Conservation (phyloP, 1,140 invertebrate genomes). For the Chrysoperla carnea region DNA sequence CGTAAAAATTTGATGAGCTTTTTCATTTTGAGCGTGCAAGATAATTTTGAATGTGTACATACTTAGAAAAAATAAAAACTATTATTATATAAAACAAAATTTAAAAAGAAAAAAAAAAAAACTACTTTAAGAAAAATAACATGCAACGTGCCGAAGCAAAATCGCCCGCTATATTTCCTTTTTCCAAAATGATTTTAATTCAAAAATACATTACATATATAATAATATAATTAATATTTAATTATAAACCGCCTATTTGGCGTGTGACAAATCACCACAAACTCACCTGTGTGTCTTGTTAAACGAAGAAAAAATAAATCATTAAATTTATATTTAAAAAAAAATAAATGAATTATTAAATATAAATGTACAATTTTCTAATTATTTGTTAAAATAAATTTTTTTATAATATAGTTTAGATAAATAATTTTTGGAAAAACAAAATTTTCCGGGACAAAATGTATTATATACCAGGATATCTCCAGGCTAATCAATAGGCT, state of each 20-base stretch:
- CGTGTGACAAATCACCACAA: neutral
- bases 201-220: neutral
- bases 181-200: neutral
- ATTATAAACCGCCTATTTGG: neutral
- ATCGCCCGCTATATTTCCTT: neutral
- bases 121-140: neutral
- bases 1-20: too few species aligned
- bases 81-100: neutral
- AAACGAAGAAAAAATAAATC: neutral
- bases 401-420: neutral
- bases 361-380: neutral
- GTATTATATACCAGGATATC: too few species aligned
- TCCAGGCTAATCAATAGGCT: too few species aligned
- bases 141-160: neutral
- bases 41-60: too few species aligned
- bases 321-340: neutral
- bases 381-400: neutral
- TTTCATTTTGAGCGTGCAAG: too few species aligned
- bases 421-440: too few species aligned
- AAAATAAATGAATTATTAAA: neutral
- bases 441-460: too few species aligned
- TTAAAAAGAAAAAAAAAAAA: neutral
- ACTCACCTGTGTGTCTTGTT: neutral
- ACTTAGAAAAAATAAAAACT: too few species aligned
- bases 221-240: neutral